Conservation (phyloP, 1,140 invertebrate species). For the Philopotamus ludificatus region DNA sequence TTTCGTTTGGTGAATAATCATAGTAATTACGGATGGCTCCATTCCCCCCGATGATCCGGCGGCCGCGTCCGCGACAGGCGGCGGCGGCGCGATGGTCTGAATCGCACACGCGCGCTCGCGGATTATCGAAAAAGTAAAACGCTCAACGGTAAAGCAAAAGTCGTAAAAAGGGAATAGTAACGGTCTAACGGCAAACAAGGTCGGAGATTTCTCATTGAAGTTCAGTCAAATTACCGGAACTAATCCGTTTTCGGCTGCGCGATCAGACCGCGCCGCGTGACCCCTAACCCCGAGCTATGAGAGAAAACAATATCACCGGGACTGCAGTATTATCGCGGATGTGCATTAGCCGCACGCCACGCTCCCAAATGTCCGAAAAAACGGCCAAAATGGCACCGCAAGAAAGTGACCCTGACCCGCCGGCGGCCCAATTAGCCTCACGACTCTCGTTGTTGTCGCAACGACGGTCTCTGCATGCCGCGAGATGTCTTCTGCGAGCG, state of each 20-base stretch:
- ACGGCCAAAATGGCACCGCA: no score
- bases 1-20: no score
- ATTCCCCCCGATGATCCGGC: no score
- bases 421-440: neutral
- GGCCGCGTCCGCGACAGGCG: no score
- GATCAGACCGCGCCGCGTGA: conserved; percentile 4
- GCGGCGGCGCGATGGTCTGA: neutral
- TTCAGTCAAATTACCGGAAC: conserved; percentile 21
- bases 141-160: conserved; percentile 23
- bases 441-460: neutral
- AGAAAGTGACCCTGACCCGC: neutral
- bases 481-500: neutral
- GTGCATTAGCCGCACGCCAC: neutral
- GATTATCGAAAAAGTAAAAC: conserved; percentile 19
- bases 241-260: conserved; percentile 28
- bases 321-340: neutral
- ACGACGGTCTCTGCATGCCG: neutral
- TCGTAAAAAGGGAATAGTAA: conserved; percentile 29
- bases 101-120: conserved; percentile 2
- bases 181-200: conserved; percentile 20
- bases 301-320: conserved; percentile 9
- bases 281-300: conserved; percentile 19
- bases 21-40: no score
- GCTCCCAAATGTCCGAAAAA: neutral
- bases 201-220: conserved; percentile 21